Evolutionary conservation across 2,113 vertebrate genomes (phyloP).

Genomic region (Peromyscus californicus): DNA sequence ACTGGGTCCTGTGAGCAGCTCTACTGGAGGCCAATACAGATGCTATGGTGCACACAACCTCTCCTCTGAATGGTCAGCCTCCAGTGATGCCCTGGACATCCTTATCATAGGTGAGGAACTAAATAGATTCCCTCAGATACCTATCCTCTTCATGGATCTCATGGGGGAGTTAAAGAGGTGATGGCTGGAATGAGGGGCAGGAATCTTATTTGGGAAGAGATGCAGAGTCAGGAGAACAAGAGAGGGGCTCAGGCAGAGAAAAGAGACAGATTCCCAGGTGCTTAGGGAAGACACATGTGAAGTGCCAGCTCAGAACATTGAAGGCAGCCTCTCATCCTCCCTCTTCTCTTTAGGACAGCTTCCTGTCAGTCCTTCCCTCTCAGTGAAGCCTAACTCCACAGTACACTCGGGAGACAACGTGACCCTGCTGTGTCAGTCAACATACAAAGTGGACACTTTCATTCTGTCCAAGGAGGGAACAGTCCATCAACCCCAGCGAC

Average conservation of each 20-base stretch:
- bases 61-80: too few relatives aligned
- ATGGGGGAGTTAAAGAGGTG: neutral
- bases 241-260: fast-evolving
- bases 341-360: neutral
- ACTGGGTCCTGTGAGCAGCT: neutral
- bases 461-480: neutral
- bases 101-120: too few relatives aligned
- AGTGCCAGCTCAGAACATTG: neutral
- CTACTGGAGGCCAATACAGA: too few relatives aligned
- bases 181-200: too few relatives aligned
- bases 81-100: too few relatives aligned
- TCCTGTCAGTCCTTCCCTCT: neutral
- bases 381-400: neutral
- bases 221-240: neutral
- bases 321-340: too few relatives aligned
- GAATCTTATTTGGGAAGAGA: fast-evolving
- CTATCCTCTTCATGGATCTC: neutral
- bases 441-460: neutral
- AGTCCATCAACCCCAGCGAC: fast-evolving
- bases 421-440: neutral
- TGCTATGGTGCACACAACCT: too few relatives aligned
- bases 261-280: neutral
- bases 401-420: neutral
- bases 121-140: too few relatives aligned
- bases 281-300: fast-evolving